Conservation (phyloP, 2,113 vertebrate genomes). For the Pica pica region DNA sequence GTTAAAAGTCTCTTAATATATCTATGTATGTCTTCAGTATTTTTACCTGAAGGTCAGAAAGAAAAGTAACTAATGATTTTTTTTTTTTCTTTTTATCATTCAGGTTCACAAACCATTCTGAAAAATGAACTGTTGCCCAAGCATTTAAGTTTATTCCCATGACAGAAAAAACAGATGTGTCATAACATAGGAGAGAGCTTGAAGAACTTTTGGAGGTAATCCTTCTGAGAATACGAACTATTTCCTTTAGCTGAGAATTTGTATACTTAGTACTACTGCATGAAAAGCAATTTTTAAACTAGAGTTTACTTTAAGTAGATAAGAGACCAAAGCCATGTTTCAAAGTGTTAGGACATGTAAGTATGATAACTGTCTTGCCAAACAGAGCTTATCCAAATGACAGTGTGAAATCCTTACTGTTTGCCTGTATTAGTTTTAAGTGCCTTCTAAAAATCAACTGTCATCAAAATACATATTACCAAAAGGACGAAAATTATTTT, state of each 20-base stretch:
- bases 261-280: not conserved
- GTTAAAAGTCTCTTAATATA: not conserved
- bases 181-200: not conserved
- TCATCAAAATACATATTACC: not conserved
- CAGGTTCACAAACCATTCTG: conserved; percentile 24
- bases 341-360: not conserved
- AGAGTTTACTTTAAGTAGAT: conserved; percentile 33
- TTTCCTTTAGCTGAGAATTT: not conserved
- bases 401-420: not conserved
- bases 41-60: not conserved
- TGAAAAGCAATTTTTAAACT: conserved; percentile 30
- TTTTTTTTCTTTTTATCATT: not conserved
- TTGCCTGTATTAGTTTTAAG: not conserved
- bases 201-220: not conserved
- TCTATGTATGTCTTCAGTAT: not conserved
- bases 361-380: not conserved
- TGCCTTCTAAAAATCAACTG: not conserved
- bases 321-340: conserved; percentile 15
- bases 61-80: not conserved
- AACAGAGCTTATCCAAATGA: not conserved
- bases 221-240: not conserved
- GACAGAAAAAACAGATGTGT: not conserved
- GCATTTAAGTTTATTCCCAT: not conserved
- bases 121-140: conserved; percentile 23
- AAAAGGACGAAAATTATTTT: not conserved